Evolutionary conservation across 2,888 invertebrate genomes (phyloP).

Genomic region (Lochmaea crataegi): DNA sequence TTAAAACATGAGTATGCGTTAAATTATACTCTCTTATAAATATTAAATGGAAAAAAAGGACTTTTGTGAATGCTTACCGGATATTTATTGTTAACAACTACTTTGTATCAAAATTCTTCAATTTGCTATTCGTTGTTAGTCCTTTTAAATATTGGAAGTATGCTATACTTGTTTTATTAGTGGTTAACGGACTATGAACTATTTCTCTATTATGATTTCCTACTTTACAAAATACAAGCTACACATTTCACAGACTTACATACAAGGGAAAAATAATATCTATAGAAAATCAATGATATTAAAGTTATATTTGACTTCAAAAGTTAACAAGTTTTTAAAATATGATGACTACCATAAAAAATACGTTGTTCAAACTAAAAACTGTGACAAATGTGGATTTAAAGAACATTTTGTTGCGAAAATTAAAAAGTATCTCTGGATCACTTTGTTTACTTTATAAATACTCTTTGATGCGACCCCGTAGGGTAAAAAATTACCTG

Average conservation of each 20-base stretch:
- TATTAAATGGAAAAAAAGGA: slow-evolving; percentile 40
- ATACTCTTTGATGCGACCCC: slow-evolving; percentile 1
- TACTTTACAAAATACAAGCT: background rate
- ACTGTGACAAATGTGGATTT: too few relatives aligned
- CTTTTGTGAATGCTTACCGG: slow-evolving; percentile 41
- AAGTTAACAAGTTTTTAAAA: too few relatives aligned
- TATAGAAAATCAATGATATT: background rate
- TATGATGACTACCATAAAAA: too few relatives aligned
- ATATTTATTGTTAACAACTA: slow-evolving; percentile 49
- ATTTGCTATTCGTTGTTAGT: slow-evolving; percentile 24
- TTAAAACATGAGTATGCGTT: slow-evolving; percentile 47
- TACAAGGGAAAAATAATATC: background rate
- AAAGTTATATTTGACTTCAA: too few relatives aligned
- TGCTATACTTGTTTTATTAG: slow-evolving; percentile 48
- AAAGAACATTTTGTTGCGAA: too few relatives aligned
- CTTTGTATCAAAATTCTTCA: slow-evolving; percentile 46
- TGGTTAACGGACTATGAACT: slow-evolving; percentile 52
- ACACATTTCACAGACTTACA: background rate
- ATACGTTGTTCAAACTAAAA: too few relatives aligned
- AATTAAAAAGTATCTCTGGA: background rate
- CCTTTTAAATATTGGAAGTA: slow-evolving; percentile 30
- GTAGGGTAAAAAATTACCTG: slow-evolving; percentile 34
- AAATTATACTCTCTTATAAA: slow-evolving; percentile 45
- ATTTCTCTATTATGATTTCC: slow-evolving; percentile 30
- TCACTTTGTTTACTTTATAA: background rate